Conservation (phyloP, 1,140 invertebrate species). For the Chymomyza costata region DNA sequence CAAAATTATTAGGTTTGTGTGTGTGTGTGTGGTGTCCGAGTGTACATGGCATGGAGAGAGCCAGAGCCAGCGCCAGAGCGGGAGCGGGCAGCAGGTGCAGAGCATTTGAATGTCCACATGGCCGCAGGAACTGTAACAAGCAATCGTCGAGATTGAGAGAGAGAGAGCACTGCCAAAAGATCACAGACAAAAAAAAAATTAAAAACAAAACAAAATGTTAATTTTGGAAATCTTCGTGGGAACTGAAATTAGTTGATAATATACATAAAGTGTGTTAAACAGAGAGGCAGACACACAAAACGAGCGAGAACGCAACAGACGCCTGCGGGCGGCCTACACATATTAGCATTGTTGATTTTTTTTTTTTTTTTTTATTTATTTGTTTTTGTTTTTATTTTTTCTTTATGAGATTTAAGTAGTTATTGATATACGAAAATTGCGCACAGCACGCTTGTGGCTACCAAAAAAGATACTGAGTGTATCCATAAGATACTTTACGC, state of each 20-base stretch:
- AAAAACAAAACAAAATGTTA: conserved; percentile 56
- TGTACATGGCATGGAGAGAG: too few species aligned
- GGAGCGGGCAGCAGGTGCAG: conserved; percentile 35
- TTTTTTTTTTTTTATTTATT: too few species aligned
- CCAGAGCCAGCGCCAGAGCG: conserved; percentile 5
- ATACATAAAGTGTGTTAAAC: too few species aligned
- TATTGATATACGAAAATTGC: conserved; percentile 45
- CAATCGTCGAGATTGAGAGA: conserved; percentile 22
- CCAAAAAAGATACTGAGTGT: conserved; percentile 2
- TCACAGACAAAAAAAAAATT: conserved; percentile 9
- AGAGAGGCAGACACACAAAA: conserved; percentile 24
- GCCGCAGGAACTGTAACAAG: conserved; percentile 69
- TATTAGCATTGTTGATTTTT: conserved; percentile 69
- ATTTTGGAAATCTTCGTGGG: conserved; percentile 69
- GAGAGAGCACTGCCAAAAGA: conserved; percentile 2
- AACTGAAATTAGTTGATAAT: conserved; percentile 63
- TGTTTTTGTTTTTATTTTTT: too few species aligned
- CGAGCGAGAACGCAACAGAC: neutral
- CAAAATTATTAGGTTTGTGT: conserved; percentile 60
- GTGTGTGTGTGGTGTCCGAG: too few species aligned
- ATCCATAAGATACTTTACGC: neutral
- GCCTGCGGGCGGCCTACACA: conserved; percentile 62
- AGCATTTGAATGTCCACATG: conserved; percentile 29
- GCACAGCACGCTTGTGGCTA: conserved; percentile 14
- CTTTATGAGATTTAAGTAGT: conserved; percentile 32